phyloP scores from a whole-genome alignment of 2,797 vertebrate species.

The Onychomys leucogaster region DNA sequence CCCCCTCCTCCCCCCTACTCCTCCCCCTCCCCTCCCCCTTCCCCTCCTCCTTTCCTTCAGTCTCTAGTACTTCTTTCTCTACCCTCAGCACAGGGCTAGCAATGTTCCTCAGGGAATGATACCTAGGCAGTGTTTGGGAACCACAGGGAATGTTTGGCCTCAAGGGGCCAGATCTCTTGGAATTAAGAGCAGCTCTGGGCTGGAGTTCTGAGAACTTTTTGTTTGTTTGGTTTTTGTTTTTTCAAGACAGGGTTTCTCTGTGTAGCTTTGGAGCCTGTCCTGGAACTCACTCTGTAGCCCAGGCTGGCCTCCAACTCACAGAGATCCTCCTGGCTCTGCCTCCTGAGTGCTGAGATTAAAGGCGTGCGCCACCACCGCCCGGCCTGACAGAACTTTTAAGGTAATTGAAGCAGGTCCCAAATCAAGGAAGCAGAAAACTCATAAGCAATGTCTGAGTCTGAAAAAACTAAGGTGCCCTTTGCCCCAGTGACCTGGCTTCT shows the following conservation, averaged over 20 bases:
- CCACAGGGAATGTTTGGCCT: not conserved
- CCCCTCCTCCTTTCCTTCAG: not conserved
- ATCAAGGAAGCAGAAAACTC: not conserved
- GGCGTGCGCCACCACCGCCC: no score
- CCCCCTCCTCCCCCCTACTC: no score
- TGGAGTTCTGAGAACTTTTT: no score
- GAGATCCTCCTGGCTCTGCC: no score
- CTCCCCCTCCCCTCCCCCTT: not conserved
- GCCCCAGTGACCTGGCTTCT: not conserved
- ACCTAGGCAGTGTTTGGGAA: not conserved
- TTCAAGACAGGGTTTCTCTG: no score
- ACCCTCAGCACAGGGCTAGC: not conserved
- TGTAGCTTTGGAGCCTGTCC: no score
- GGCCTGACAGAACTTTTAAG: not conserved
- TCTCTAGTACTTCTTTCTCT: not conserved
- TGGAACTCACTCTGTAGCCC: no score
- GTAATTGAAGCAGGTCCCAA: not conserved
- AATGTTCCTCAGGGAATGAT: not conserved
- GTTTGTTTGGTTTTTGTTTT: no score
- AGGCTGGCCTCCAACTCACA: no score
- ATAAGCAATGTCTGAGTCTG: not conserved
- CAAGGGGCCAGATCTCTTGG: not conserved
- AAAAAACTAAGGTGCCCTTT: not conserved
- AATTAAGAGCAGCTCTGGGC: not conserved
- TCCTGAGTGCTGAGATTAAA: no score